Evolutionary conservation across 1,140 invertebrate species (phyloP), one percentile per base, ranked within the genome.

Genomic region (Gryllus bimaculatus): DNA sequence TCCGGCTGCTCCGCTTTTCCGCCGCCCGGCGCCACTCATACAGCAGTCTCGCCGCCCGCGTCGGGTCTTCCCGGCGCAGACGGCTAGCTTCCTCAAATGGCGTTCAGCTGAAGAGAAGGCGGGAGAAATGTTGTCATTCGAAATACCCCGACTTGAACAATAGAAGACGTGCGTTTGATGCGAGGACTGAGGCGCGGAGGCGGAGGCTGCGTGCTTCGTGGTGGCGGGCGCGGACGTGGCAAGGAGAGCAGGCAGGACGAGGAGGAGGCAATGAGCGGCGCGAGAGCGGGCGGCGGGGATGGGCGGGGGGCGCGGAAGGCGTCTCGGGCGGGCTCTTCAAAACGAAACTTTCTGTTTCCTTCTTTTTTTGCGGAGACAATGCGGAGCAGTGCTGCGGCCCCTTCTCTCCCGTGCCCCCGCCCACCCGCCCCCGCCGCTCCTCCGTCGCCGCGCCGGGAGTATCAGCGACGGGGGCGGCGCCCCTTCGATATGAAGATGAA

Each of bases 141-240:
- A 66, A 66, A 66, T 66, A 66, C 18, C 54, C 54, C 54, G 54
- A 66, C 54, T 66, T 66, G 54, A 66, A 66, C 54, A 66, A 66
- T 66, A 66, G 54, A 66, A 66, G 54, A 66, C 54, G 54, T 66
- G 54, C 54, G 54, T 66, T 66, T 66, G 54, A 66, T 66, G 54
- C 54, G 54, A 10, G 54, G 54, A 18, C 54, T 1, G 7, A 1
- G 54, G 54, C 18, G 54, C 54, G 54, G 54, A 18, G 54, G 54
- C 54, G 54, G 54, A 18, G 10, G 54, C 54, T 10, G 54, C 18
- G 54, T 10, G 54, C 10, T 18, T 66, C 54, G 54, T 18, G 54
- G 54, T 7, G 54, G 10, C 54, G 54, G 54, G 2, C 2, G 18
- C 26, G 26, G 26, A 2, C 1, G 26, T 2, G 26, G n/a, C n/a